Percentiles rank a stretch among this genome's conserved stretches.
Conservation (phyloP, 2,113 vertebrate genomes). For the Bagarius yarrelli region DNA sequence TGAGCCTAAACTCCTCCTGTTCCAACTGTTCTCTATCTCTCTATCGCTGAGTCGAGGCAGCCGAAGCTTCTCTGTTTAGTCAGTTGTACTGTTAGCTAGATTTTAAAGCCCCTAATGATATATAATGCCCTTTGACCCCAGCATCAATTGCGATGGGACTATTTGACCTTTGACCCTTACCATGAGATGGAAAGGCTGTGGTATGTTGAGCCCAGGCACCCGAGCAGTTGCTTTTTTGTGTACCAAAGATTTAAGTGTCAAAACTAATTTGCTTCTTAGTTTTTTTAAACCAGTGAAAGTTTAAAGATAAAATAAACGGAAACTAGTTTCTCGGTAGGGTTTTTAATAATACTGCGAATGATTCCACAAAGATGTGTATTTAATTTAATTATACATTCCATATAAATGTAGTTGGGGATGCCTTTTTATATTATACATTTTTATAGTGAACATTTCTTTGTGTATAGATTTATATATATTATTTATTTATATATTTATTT, state of each 20-base stretch:
- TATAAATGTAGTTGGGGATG: no score
- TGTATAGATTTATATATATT: no score
- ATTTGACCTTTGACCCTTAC: conserved; percentile 60
- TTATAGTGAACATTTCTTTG: no score
- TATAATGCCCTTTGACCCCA: conserved; percentile 44
- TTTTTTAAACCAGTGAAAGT: not conserved
- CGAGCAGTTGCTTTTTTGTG: not conserved
- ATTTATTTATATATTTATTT: no score
- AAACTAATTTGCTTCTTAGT: not conserved
- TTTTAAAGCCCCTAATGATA: conserved; percentile 40
- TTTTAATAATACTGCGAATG: no score
- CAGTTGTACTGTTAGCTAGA: conserved; percentile 38
- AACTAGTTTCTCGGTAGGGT: no score
- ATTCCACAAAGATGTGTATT: no score
- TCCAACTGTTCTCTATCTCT: not conserved
- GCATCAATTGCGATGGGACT: conserved; percentile 53
- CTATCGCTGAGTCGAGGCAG: not conserved
- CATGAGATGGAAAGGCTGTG: not conserved
- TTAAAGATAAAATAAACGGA: not conserved
- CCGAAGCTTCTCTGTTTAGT: conserved; percentile 25
- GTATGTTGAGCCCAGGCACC: not conserved
- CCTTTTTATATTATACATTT: no score
- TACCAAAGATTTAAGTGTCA: not conserved
- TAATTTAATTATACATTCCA: no score
- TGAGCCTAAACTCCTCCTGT: conserved; percentile 11